These are phyloP conservation scores for Spheniscus mendiculus DNA, from an alignment of 2,113 vertebrate species.

Conservation along the genomic window DNA sequence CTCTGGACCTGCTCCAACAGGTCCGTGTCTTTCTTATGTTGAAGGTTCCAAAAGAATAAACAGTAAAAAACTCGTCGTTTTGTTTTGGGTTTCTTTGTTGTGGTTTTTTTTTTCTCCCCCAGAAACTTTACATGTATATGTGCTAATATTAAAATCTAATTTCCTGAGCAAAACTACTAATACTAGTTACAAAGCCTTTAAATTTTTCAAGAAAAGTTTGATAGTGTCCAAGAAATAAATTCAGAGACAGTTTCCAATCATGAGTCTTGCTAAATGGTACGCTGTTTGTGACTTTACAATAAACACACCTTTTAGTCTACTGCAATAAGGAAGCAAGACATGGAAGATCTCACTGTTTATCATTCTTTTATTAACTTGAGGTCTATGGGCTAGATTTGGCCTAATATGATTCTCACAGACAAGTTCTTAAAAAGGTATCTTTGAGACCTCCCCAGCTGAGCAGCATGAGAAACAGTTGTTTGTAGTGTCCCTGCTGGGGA, in stretches of 20 bases:
- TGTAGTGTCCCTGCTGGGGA: neutral
- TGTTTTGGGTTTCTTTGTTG: neutral
- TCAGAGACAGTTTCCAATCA: neutral
- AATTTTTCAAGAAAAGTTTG: neutral
- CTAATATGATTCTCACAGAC: neutral
- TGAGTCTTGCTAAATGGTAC: neutral
- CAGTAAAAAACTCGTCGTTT: neutral
- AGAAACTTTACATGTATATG: neutral
- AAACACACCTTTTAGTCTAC: neutral
- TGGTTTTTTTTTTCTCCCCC: neutral
- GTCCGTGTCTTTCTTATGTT: neutral
- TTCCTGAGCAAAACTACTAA: neutral
- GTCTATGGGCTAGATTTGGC: neutral
- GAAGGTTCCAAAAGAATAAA: neutral
- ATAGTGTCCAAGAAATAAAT: neutral
- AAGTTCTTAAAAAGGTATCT: neutral
- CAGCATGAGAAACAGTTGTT: neutral
- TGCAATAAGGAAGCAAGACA: neutral
- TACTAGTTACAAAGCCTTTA: neutral
- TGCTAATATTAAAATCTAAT: neutral
- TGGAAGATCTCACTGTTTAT: neutral
- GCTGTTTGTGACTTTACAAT: neutral
- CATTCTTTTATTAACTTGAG: neutral
- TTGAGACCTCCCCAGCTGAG: neutral
- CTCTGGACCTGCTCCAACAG: neutral